phyloP scores from a whole-genome alignment of 2,888 invertebrate species.

The Temnothorax unifasciatus region DNA sequence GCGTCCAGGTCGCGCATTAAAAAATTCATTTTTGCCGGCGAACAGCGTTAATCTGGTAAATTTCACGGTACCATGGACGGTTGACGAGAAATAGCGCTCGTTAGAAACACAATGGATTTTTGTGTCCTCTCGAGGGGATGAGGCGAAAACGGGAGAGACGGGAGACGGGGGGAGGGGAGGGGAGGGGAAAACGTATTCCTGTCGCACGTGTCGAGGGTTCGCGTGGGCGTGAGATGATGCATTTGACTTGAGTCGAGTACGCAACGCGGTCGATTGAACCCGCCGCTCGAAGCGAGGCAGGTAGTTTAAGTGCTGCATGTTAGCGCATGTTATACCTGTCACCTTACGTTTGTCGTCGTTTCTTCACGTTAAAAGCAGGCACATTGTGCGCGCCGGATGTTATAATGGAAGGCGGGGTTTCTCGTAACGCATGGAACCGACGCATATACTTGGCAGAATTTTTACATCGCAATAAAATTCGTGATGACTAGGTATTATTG shows the following conservation, averaged over 20 bases:
- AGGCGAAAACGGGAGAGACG: background rate
- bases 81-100: conserved; percentile 44
- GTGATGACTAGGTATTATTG: background rate
- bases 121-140: background rate
- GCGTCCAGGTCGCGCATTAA: conserved; percentile 42
- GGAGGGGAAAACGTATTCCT: conserved; percentile 2
- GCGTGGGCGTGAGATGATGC: conserved; percentile 49
- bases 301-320: conserved; percentile 52
- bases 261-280: conserved; percentile 55
- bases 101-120: conserved; percentile 49
- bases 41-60: conserved; percentile 48
- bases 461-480: conserved; percentile 25
- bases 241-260: conserved; percentile 52
- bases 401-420: conserved; percentile 35
- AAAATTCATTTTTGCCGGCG: conserved; percentile 47
- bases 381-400: conserved; percentile 38
- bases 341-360: conserved; percentile 49
- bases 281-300: conserved; percentile 45
- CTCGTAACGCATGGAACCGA: background rate
- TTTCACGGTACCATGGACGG: conserved; percentile 44
- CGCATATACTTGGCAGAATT: conserved; percentile 11
- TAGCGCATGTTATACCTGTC: conserved; percentile 53
- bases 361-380: conserved; percentile 50
- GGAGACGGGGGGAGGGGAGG: too few species aligned
- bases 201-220: conserved; percentile 40